These are phyloP conservation scores for Hermetia illucens DNA, from an alignment of 1,140 invertebrate genomes.

Conservation along the genomic window DNA sequence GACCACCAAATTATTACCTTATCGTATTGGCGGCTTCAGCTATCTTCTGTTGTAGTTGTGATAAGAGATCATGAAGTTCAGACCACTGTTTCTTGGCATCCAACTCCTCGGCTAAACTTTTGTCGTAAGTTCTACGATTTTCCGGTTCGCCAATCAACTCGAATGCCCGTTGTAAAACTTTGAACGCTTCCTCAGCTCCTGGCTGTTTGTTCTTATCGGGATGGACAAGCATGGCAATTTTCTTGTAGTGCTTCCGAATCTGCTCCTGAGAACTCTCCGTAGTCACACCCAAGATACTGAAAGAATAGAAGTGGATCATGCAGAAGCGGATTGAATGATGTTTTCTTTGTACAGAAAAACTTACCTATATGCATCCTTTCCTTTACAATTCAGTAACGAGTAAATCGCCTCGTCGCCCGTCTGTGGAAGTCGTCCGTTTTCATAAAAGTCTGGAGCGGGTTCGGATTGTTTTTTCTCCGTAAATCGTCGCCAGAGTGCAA, in stretches of 20 bases:
- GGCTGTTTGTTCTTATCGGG: slow-evolving; percentile 90
- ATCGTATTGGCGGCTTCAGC: slow-evolving; percentile 84
- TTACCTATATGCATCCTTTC: slow-evolving; percentile 85
- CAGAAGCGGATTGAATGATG: slow-evolving; percentile 1
- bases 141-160: slow-evolving; percentile 86
- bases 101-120: slow-evolving; percentile 52
- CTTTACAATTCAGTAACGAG: slow-evolving; percentile 77
- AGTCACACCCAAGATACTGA: slow-evolving; percentile 76
- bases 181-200: slow-evolving; percentile 90
- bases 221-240: slow-evolving; percentile 86
- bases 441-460: slow-evolving; percentile 14
- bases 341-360: no score
- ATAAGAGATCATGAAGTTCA: slow-evolving; percentile 64
- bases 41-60: slow-evolving; percentile 83
- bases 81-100: slow-evolving; percentile 72
- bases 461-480: slow-evolving; percentile 23
- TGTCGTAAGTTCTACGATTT: slow-evolving; percentile 59
- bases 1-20: slow-evolving; percentile 28
- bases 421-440: slow-evolving; percentile 49
- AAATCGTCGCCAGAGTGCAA: slow-evolving; percentile 26
- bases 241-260: slow-evolving; percentile 85
- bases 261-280: slow-evolving; percentile 80
- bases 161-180: slow-evolving; percentile 87
- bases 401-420: slow-evolving; percentile 92
- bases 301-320: slow-evolving; percentile 18